phyloP scores from a whole-genome alignment of 2,888 invertebrate species.

The Leucophenga maculata region DNA sequence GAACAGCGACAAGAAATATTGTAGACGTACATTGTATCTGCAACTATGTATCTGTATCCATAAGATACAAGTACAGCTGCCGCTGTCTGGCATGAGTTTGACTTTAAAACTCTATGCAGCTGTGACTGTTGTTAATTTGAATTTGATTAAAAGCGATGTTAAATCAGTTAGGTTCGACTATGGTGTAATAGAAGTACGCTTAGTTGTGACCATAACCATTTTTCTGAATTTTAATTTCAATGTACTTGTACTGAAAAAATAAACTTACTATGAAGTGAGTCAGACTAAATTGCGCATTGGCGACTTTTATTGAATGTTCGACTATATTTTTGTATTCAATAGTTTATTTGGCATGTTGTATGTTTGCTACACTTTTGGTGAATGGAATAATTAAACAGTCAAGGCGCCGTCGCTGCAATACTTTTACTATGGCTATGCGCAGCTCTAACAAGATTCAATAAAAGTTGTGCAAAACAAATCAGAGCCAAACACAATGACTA shows the following conservation, averaged over 20 bases:
- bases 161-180: background rate
- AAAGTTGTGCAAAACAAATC: too few species aligned
- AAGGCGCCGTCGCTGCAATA: background rate
- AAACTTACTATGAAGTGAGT: too few species aligned
- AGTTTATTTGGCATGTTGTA: background rate
- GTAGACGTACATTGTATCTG: background rate
- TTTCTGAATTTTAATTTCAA: too few species aligned
- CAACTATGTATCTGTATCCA: background rate
- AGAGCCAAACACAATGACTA: background rate
- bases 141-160: conserved; percentile 47
- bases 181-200: background rate
- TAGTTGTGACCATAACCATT: background rate
- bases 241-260: too few species aligned
- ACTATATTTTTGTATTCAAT: too few species aligned
- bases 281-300: too few species aligned
- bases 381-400: conserved; percentile 15
- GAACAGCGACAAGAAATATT: conserved; percentile 18
- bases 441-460: too few species aligned
- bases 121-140: conserved; percentile 48
- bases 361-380: background rate
- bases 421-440: too few species aligned
- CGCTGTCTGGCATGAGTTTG: background rate
- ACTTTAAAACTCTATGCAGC: conserved; percentile 11
- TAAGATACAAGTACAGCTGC: background rate
- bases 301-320: too few species aligned